Evolutionary conservation across 2,888 invertebrate species (phyloP), one percentile per base, ranked within the genome.

Genomic region (Mycalesis mineus): DNA sequence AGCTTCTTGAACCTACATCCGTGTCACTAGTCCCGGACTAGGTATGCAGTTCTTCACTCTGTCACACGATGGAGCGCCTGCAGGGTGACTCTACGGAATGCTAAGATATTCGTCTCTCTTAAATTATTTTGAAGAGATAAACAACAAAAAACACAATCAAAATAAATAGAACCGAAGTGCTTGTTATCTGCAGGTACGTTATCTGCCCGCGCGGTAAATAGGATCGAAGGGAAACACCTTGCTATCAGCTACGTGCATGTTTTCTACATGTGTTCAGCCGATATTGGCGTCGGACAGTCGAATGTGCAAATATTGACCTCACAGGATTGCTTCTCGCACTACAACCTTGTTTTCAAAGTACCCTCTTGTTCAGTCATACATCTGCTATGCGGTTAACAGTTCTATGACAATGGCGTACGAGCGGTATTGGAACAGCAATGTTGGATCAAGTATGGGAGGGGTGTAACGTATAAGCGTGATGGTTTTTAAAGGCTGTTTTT

Each of bases 271-370:
- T 29, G 40, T 40, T 22, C 11, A 37, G 42, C 14, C 40, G 57
- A 57, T 53, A 57, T 60, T 57, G 60, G 60, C 49, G 60, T 15
- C 6, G 50, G 40, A 13, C 53, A 53, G 49, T 39, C 57, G 33
- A 49, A 52, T 44, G 44, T 48, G 9, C 60, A 60, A 60, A 60
- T 60, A 57, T 60, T 60, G 57, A 57, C 60, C 37, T 48, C 17
- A 37, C 44, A 41, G 40, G 51, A 51, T 51, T 51, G 51, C 40
- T 51, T 36, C 57, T 48, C 60, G 37, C 57, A 44, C 42, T 49
- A 36, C 33, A 49, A 39, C 40, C 60, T 48, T 57, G 60, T 57
- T 56, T 31, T 33, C 31, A 0, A 14, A 51, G 40, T 40, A 40
- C 50, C 50, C 50, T 51, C 50, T 31, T 28, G 29, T 40, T 15